Evolutionary conservation across 2,888 invertebrate genomes (phyloP), one percentile per base, ranked within the genome.

Genomic region (Gnatocerus cornutus): DNA sequence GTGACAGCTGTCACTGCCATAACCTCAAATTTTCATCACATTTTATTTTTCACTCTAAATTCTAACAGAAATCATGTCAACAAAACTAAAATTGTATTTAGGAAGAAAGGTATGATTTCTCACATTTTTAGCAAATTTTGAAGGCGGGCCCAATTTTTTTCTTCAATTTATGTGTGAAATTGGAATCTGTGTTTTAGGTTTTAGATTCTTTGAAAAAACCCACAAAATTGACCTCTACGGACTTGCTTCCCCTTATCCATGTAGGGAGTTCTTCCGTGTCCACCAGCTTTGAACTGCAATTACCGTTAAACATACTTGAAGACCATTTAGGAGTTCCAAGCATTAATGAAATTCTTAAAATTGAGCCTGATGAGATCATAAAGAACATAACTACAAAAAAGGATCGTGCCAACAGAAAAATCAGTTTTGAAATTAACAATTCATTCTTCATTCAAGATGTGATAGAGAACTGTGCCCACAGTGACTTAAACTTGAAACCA

Each of bases 381-480:
- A 79, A 82, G 75, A 80, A 79, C 58, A 79, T 85, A 7, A 76
- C 79, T 10, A 74, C 79, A n/a, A 76, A 78, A 29, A 79, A 79
- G 71, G 82, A 83, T 64, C 72, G 79, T 9, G 79, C 83, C 41
- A 52, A 69, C 46, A 77, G 83, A 46, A 80, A 79, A 74, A 80
- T 85, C 12, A 78, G 79, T 61, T 87, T 88, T 70, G 76, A 83
- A 74, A 78, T 87, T 14, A 78, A 85, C 30, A 84, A 83, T 76
- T 80, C 84, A 14, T 78, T 82, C 10, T 86, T 87, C 69, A 75
- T 87, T 1, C 87, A 86, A 76, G 84, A 85, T 72, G 80, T 87
- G 7, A 72, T 89, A 7, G 86, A 88, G 69, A 79, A 80, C 75
- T 81, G 78, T 37, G 81, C 72, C 39, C 66, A 69, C 29, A 80